These are phyloP conservation scores for Sarcophilus harrisii DNA, from an alignment of 2,797 vertebrate genomes.

Conservation along the genomic window DNA sequence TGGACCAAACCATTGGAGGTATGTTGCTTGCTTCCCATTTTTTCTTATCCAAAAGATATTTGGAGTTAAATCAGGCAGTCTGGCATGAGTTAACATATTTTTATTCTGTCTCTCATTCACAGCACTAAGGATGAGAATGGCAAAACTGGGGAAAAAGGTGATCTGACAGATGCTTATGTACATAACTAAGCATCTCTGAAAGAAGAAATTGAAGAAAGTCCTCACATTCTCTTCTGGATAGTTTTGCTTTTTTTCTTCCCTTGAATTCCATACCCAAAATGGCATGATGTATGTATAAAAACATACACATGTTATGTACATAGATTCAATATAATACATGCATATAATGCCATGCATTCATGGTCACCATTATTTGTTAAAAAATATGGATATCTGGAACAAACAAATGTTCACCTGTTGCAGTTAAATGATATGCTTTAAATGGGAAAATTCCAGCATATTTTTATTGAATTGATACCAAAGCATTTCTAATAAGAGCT, in stretches of 20 bases:
- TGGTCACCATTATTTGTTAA: conserved; percentile 54
- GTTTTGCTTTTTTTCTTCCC: conserved; percentile 66
- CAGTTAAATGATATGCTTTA: conserved; percentile 59
- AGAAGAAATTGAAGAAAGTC: conserved; percentile 79
- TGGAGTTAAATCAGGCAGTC: conserved; percentile 49
- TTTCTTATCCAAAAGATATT: conserved; percentile 74
- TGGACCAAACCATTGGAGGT: conserved; percentile 83
- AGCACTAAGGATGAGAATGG: conserved; percentile 91
- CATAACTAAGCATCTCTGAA: conserved; percentile 52
- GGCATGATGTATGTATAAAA: conserved; percentile 18
- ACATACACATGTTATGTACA: conserved; percentile 37
- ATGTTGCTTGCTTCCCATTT: conserved; percentile 78
- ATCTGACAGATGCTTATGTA: conserved; percentile 80
- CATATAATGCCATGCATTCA: conserved; percentile 62
- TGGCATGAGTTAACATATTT: conserved; percentile 57
- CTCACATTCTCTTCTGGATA: conserved; percentile 71
- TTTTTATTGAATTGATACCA: conserved; percentile 71
- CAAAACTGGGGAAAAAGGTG: conserved; percentile 89
- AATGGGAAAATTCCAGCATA: conserved; percentile 49
- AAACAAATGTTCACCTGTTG: conserved; percentile 62
- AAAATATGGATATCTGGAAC: conserved; percentile 21
- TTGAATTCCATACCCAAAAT: conserved; percentile 13
- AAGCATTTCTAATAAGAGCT: conserved; percentile 74
- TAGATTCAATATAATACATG: conserved; percentile 15
- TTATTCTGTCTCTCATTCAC: conserved; percentile 80